Base-by-base conservation (phyloP, 1,140 invertebrate genomes). In the Leptinotarsa defecta region DNA sequence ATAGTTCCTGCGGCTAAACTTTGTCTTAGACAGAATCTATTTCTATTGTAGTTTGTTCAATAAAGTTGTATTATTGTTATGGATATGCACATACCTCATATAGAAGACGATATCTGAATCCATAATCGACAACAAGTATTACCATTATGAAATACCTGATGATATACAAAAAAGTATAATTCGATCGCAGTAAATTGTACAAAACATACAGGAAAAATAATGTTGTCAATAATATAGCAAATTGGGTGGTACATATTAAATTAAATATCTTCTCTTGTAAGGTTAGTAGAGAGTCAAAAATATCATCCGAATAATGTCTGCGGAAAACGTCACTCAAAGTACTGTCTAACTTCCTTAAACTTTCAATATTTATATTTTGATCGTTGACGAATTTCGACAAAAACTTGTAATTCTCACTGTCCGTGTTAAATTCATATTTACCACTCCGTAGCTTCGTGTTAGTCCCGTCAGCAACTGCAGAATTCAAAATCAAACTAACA, bases 91-190 rank as follows among this genome's bases (percentile, higher is more conserved):
- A 71, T 72, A 79, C 78, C 76, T 79, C 64, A 48, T 74, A 43
- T n/a, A 79, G 27, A 52, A 24, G 13, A 13, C 74, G 24, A 63
- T 79, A 77, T 62, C 78, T 74, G 49, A 48, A 68, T 61, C 62
- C 76, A 77, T 73, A 77, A 68, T 79, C 78, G 64, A 57, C 22
- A 24, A 79, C 68, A 13, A 79, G n/a, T 68, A 79, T 22, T 6
- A 79, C 2, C 3, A 76, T 57, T 24, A 79, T 48, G 2, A 79
- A 62, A 74, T 77, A 79, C 43, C 65, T 68, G 20, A 76, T 13
- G 48, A 76, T 72, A 61, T 74, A 77, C 27, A 48, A 64, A 74
- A 79, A 48, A 24, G 76, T 75, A 74, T 74, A 77, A 73, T 74
- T 72, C 15, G 67, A 70, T 73, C 64, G 76, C 24, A 77, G 49